Evolutionary conservation across 1,140 invertebrate species (phyloP).

Genomic region (Holcopasites calliopsidis): DNA sequence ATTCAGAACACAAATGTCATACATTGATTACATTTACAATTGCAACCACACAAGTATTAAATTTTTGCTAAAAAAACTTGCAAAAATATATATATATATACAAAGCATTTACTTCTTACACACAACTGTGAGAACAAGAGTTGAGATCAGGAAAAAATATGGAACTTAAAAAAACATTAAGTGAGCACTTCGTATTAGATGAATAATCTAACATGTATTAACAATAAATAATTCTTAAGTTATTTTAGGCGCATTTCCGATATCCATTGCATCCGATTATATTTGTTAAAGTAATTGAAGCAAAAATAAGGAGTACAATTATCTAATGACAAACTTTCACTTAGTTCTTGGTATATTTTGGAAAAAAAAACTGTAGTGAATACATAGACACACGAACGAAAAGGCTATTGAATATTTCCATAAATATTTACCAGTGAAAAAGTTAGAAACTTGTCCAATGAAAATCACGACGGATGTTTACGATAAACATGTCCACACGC

Average conservation of each 20-base stretch:
- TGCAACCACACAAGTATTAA: conserved; percentile 19
- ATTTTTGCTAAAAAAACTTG: conserved; percentile 14
- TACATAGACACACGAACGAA: not conserved
- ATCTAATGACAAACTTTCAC: not conserved
- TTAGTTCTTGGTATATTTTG: not conserved
- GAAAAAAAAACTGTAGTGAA: not conserved
- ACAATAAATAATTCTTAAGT: not conserved
- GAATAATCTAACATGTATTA: not conserved
- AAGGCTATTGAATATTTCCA: not conserved
- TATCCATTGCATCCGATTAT: not conserved
- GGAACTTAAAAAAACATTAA: not conserved
- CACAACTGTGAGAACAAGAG: not conserved
- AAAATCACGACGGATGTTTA: not conserved
- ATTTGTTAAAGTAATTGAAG: conserved; percentile 1
- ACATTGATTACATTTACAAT: conserved; percentile 26
- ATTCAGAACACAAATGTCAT: conserved; percentile 28
- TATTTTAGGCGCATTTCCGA: conserved; percentile 21
- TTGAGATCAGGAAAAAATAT: not conserved
- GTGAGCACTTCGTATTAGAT: not conserved
- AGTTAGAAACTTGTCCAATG: not conserved
- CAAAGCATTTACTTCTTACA: conserved; percentile 36
- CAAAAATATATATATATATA: conserved; percentile 7
- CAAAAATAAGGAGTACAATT: conserved; percentile 9
- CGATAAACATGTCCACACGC: conserved; percentile 2
- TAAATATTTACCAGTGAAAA: not conserved